A percentile compares a stretch with the other conserved stretches of the same genome.
Conservation (phyloP, 1,140 invertebrate genomes). For the Anastrepha ludens region DNA sequence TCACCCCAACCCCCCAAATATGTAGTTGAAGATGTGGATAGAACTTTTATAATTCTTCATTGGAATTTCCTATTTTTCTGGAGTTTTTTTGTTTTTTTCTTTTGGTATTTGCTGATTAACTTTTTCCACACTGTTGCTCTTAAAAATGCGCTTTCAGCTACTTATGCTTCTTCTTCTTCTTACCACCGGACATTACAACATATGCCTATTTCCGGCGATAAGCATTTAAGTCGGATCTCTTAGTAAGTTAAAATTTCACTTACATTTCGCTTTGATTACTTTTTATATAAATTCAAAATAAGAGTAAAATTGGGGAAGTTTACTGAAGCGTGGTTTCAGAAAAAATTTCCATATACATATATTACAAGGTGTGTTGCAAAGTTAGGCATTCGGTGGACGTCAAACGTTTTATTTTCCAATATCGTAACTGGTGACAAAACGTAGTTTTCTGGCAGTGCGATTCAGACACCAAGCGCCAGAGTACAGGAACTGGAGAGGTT, state of each 20-base stretch:
- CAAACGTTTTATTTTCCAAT: too few relatives aligned
- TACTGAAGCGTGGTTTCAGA: too few relatives aligned
- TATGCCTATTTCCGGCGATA: slow-evolving; percentile 45
- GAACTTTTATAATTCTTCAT: slow-evolving; percentile 36
- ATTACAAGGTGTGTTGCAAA: too few relatives aligned
- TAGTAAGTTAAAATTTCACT: slow-evolving; percentile 8
- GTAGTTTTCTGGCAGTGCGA: too few relatives aligned
- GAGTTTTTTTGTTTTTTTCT: not conserved
- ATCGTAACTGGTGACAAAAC: too few relatives aligned
- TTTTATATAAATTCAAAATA: too few relatives aligned
- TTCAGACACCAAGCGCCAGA: too few relatives aligned
- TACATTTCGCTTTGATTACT: not conserved
- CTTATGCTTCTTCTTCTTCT: not conserved
- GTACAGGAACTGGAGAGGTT: too few relatives aligned
- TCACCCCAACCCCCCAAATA: not conserved
- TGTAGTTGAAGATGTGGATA: not conserved
- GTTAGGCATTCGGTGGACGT: too few relatives aligned
- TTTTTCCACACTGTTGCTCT: slow-evolving; percentile 41
- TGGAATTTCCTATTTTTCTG: not conserved
- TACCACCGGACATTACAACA: not conserved
- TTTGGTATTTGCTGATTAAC: slow-evolving; percentile 48
- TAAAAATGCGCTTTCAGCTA: not conserved
- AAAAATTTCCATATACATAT: too few relatives aligned
- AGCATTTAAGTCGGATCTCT: not conserved
- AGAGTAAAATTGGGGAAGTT: too few relatives aligned